Evolutionary conservation across 2,797 vertebrate genomes (phyloP), one percentile per base, ranked within the genome.

Genomic region (Tenualosa thibaudeaui): DNA sequence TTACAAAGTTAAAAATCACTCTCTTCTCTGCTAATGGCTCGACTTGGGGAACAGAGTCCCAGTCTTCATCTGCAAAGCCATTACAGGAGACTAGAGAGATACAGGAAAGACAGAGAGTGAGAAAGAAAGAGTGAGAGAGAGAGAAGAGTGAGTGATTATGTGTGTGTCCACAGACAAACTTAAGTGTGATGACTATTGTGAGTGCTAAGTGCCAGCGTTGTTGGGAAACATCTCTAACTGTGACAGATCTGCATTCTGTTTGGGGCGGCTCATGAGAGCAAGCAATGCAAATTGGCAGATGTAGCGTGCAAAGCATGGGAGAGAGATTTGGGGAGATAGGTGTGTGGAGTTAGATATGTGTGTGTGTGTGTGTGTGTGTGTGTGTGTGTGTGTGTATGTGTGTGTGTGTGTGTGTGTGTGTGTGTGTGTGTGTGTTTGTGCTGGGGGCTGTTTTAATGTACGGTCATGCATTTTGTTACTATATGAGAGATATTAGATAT

Each of bases 121-220:
- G n/a, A 26, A n/a, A 62, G 60, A 62, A 0, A n/a, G 65, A 13
- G 24, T 37, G 24, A 15, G 26, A 17, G 65, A 37, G 65, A 71
- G 31, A 71, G 65, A 31, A 13, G 65, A 26, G n/a, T 3, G n/a
- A 31, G 10, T 13, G 10, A 19, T 54, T 4, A 6, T 6, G 56
- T 24, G 56, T 7, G 22, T 7, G 22, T 62, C n/a, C 58, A 62
- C n/a, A 62, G 22, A 62, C 6, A n/a, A 10, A 24, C 15, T 24
- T n/a, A 62, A 62, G 58, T 62, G 58, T 62, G 58, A 62, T 62
- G 58, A 62, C n/a, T 62, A 62, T 62, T 62, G 19, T n/a, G 56
- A 62, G n/a, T 10, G n/a, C n/a, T 24, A 62, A 62, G 58, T 62
- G 58, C 58, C 2, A 24, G 22, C n/a, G 22, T 62, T 24, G n/a